Percentiles rank a stretch among this genome's conserved stretches.
Conservation (phyloP, 2,888 invertebrate genomes). For the Pteria penguin region DNA sequence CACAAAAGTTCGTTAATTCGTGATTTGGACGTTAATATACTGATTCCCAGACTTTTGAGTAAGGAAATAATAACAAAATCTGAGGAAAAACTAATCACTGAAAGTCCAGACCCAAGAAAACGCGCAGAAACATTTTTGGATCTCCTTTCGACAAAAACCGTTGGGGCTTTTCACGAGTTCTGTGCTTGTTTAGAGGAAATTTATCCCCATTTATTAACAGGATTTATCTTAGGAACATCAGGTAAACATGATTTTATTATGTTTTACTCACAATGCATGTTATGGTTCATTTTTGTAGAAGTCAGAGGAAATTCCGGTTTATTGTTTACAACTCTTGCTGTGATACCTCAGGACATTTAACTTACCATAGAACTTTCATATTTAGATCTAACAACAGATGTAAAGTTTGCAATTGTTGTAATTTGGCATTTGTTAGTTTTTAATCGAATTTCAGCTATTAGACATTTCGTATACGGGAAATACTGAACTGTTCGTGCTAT, state of each 20-base stretch:
- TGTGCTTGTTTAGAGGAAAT: constrained; percentile 75
- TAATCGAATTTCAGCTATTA: too few species aligned
- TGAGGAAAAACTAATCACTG: constrained; percentile 69
- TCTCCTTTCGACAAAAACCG: constrained; percentile 72
- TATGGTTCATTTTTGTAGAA: too few species aligned
- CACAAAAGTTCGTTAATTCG: constrained; percentile 65
- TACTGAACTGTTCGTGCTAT: too few species aligned
- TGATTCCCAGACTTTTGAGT: constrained; percentile 68
- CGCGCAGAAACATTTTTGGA: constrained; percentile 74
- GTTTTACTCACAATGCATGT: too few species aligned
- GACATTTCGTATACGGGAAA: too few species aligned
- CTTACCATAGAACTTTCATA: too few species aligned
- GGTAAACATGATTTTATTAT: constrained; percentile 58
- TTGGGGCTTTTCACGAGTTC: constrained; percentile 74
- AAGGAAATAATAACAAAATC: constrained; percentile 68
- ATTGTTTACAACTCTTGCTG: too few species aligned
- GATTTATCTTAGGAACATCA: constrained; percentile 67
- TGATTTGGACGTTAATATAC: constrained; percentile 71
- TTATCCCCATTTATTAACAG: constrained; percentile 69
- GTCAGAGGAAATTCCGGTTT: too few species aligned
- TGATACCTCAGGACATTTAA: too few species aligned
- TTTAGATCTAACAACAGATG: too few species aligned
- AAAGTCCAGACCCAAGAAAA: constrained; percentile 55
- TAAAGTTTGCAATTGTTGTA: too few species aligned
- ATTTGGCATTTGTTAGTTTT: too few species aligned